Evolutionary conservation across 64 coral and sea anemone genomes (phyloP), one percentile per base, ranked within the genome.

Genomic region (Montipora sp.): DNA sequence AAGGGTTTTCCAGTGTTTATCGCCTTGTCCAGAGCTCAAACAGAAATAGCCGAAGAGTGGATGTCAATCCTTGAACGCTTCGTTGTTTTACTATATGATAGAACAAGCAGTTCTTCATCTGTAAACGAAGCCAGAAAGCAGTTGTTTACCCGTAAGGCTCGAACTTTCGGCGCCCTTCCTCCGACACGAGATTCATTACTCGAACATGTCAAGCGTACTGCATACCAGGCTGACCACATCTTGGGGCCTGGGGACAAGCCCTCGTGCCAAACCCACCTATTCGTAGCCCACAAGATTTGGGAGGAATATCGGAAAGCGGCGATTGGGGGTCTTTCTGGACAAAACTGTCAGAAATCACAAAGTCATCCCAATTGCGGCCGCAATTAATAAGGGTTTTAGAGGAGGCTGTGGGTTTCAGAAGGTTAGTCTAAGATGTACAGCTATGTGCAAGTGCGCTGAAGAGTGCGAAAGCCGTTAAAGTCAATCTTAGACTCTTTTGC

Each of bases 21-120:
- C 78, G 16, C 19, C 18, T 3, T 44, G 5, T 12, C 12, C 7
- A 89, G 27, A 36, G 27, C 27, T 36, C 27, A 36, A 36, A 36
- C 27, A 36, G 27, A 36, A 36, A 36, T 36, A 36, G 27, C 27
- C 1, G 27, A 36, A 36, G 27, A 57, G 53, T 57, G 10, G 10
- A 57, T 94, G 88, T 51, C 47, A 18, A 77, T 5, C 20, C 14
- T 89, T 49, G 87, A 90, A 77, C 69, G 73, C 7, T 94, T 90
- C 27, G 93, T 90, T 3, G 80, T 90, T 75, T 71, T 94, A 13
- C 44, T 84, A 7, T 94, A 77, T 24, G 87, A 94, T 65, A 27
- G 87, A 5, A 77, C 78, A 63, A 89, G 87, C 57, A 71, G 4
- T 18, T 78, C 69, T 27, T 21, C 67, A 47, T 5, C 20, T 0